These are phyloP conservation scores for Ferdinandea cuprea DNA, from an alignment of 2,888 invertebrate species.

Conservation along the genomic window DNA sequence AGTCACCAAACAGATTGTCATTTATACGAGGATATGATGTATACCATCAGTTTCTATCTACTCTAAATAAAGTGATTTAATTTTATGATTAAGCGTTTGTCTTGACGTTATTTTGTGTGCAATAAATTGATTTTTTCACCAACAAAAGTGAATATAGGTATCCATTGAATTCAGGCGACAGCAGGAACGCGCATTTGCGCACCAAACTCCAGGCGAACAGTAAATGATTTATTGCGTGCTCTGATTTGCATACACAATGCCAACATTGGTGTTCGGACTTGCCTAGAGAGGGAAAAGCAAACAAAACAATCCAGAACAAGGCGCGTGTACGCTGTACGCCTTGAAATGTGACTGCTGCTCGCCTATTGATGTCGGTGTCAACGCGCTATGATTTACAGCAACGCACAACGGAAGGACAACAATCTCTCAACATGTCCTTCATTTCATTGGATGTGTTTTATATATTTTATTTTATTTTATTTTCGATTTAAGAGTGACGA, in stretches of 20 bases:
- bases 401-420: slow-evolving; percentile 62
- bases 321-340: not conserved
- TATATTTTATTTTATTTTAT: not conserved
- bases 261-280: slow-evolving; percentile 26
- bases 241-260: slow-evolving; percentile 61
- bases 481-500: slow-evolving; percentile 27
- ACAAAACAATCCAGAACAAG: not conserved
- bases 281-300: not conserved
- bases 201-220: not conserved
- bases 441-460: slow-evolving; percentile 7
- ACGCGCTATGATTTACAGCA: slow-evolving; percentile 63
- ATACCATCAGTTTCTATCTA: too few species aligned
- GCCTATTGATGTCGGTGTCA: slow-evolving; percentile 67
- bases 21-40: too few species aligned
- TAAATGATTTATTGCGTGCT: slow-evolving; percentile 47
- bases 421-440: slow-evolving; percentile 61
- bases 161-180: slow-evolving; percentile 37
- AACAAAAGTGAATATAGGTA: not conserved
- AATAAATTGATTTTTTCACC: not conserved
- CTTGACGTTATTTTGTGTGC: not conserved
- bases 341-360: slow-evolving; percentile 50
- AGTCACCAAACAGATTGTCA: too few species aligned
- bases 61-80: too few species aligned
- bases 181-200: slow-evolving; percentile 3
- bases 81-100: too few species aligned